phyloP scores from a whole-genome alignment of 2,113 vertebrate species.

The Nycticryphes semicollaris region DNA sequence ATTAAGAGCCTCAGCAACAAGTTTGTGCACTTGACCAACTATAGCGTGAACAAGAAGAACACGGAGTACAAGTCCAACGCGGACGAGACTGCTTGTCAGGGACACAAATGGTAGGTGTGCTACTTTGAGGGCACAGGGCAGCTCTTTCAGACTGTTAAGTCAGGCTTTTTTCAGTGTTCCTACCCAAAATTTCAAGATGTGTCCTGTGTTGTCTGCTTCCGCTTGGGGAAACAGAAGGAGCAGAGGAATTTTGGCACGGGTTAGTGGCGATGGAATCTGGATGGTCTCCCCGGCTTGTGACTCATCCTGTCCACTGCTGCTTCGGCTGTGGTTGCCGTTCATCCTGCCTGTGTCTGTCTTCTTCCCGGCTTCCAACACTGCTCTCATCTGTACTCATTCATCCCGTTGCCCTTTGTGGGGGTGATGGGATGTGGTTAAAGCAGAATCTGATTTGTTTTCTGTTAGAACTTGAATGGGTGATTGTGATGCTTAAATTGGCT shows the following conservation, averaged over 20 bases:
- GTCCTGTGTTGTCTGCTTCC: neutral
- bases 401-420: neutral
- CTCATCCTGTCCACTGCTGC: neutral
- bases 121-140: neutral
- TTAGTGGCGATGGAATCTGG: neutral
- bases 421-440: neutral
- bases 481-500: neutral
- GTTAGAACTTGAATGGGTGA: neutral
- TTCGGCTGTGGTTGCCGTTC: neutral
- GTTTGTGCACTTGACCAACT: conserved; percentile 98
- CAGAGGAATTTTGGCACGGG: neutral
- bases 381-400: neutral
- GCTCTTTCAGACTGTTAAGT: neutral
- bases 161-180: neutral
- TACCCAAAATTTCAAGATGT: neutral
- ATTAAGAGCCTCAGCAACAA: conserved; percentile 95
- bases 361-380: neutral
- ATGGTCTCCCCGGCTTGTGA: neutral
- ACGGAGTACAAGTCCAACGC: conserved; percentile 88
- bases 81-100: conserved; percentile 91
- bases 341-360: neutral
- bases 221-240: neutral
- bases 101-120: conserved; percentile 91
- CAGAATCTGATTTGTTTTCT: neutral
- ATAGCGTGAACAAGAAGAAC: conserved; percentile 98